Conservation (phyloP, 2,888 invertebrate species). For the Timema podura region DNA sequence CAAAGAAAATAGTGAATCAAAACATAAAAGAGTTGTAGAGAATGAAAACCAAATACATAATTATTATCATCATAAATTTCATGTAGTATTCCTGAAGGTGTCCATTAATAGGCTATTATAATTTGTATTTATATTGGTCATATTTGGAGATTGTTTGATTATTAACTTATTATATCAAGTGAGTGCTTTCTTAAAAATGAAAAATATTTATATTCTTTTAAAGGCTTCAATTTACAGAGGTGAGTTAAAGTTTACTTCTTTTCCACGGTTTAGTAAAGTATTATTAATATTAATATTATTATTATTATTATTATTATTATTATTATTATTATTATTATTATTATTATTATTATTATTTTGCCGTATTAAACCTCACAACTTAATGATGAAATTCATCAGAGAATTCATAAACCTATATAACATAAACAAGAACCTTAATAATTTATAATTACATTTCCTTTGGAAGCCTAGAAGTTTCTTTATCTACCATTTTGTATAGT, state of each 20-base stretch:
- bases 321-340: neutral
- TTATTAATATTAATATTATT: too few relatives aligned
- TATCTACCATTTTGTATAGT: too few relatives aligned
- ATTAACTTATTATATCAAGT: too few relatives aligned
- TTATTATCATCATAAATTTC: neutral
- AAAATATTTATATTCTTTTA: neutral
- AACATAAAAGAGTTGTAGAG: neutral
- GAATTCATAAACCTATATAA: neutral
- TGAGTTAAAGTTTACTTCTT: neutral
- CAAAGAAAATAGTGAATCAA: slow-evolving; percentile 1
- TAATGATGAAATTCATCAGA: neutral
- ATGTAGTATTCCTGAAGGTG: too few relatives aligned
- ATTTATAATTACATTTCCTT: too few relatives aligned
- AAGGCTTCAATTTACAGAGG: neutral
- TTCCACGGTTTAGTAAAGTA: neutral
- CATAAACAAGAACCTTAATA: neutral
- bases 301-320: too few relatives aligned
- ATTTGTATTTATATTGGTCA: neutral
- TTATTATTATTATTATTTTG: neutral
- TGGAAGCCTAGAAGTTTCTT: too few relatives aligned
- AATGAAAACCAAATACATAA: neutral
- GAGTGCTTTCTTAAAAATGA: neutral
- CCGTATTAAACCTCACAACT: neutral
- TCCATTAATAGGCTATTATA: too few relatives aligned
- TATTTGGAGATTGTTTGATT: neutral